Conservation (phyloP, 2,888 invertebrate species). For the Himalopsyche tibetana region DNA sequence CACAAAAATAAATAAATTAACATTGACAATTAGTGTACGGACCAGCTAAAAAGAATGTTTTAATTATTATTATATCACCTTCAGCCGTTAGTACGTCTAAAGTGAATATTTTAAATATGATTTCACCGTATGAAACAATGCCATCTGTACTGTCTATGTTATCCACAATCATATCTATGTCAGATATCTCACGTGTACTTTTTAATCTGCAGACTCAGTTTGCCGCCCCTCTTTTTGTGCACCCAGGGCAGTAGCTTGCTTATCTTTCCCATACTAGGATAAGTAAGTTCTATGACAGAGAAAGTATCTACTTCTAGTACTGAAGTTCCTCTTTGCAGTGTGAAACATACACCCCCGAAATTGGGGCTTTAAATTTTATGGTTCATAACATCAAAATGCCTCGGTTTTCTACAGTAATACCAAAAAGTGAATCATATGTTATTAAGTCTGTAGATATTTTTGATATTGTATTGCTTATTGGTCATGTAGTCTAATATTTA, state of each 20-base stretch:
- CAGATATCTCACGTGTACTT: constrained; percentile 16
- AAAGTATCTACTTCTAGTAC: constrained; percentile 7
- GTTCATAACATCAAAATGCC: constrained; percentile 43
- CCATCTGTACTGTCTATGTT: not conserved
- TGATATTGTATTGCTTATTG: too few species aligned
- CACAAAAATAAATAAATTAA: too few species aligned
- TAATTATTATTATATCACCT: too few species aligned
- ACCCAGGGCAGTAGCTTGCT: constrained; percentile 2
- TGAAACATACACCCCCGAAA: constrained; percentile 42
- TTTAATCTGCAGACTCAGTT: constrained; percentile 15
- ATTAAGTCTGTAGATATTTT: too few species aligned
- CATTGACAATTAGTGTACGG: too few species aligned
- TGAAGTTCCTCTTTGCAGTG: constrained; percentile 12
- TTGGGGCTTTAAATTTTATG: constrained; percentile 42
- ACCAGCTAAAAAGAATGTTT: too few species aligned
- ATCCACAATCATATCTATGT: not conserved
- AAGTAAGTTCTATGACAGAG: not conserved
- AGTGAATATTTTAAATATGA: too few species aligned
- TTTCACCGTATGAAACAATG: too few species aligned
- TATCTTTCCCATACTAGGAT: not conserved
- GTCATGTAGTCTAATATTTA: too few species aligned
- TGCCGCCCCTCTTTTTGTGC: not conserved
- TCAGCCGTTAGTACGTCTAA: too few species aligned
- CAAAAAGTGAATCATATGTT: not conserved
- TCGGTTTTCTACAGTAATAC: not conserved